Evolutionary conservation across 1,140 invertebrate species (phyloP).

Genomic region (Euwallacea similis): DNA sequence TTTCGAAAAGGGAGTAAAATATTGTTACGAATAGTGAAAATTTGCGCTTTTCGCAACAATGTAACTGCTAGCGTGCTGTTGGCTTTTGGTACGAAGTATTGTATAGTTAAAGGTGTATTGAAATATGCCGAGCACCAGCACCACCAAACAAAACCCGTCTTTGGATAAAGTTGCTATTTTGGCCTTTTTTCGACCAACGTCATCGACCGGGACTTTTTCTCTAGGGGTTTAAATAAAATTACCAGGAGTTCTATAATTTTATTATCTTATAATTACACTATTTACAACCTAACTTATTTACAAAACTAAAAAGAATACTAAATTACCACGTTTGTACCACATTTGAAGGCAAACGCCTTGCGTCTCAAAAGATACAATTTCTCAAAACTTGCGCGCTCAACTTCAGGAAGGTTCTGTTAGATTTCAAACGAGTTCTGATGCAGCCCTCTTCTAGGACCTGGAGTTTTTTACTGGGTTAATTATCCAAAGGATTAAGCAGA

Average conservation of each 20-base stretch:
- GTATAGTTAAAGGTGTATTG: no score
- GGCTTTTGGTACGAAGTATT: no score
- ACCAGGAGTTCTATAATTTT: conserved; percentile 36
- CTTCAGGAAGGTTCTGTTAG: conserved; percentile 3
- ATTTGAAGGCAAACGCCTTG: conserved; percentile 18
- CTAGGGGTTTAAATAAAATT: conserved; percentile 22
- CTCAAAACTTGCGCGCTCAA: not conserved
- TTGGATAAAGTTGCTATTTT: no score
- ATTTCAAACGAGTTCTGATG: conserved; percentile 4
- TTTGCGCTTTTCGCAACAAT: no score
- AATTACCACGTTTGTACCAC: conserved; percentile 47
- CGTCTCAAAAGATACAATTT: not conserved
- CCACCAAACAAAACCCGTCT: no score
- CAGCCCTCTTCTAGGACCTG: not conserved
- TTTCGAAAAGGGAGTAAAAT: no score
- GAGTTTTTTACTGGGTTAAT: not conserved
- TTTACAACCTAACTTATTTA: conserved; percentile 45
- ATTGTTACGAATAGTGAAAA: no score
- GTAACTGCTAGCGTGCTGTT: no score
- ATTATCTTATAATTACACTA: conserved; percentile 45
- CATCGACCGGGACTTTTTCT: no score
- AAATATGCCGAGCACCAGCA: no score
- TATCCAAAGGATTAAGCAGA: no score
- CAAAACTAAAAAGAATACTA: conserved; percentile 45
- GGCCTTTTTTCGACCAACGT: no score